Base-by-base conservation (phyloP, 2,888 invertebrate species). In the Argyresthia albistria region DNA sequence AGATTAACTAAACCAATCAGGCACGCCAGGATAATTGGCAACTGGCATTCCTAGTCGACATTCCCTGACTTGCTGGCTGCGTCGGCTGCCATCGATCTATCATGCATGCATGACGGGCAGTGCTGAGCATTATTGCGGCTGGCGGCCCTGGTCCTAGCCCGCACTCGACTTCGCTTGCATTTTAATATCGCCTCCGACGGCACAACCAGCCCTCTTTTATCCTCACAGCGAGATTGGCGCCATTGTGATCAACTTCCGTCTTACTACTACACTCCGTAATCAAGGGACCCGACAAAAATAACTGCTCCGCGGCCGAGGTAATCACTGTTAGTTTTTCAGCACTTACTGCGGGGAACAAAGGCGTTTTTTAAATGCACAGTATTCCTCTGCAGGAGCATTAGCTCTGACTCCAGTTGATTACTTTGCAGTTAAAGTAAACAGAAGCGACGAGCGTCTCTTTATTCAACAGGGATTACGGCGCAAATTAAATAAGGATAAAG, bases 231-330 rank as follows among this genome's bases (percentile, higher is more conserved):
- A 72, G 70, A 67, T 66, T 65, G 68, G 65, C 63, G 66, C 50
- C 68, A 74, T 72, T 74, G 72, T 72, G 66, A 71, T 71, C 71
- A 66, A 65, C 67, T 66, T 63, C 67, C 66, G 63, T 62, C 64
- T 66, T 60, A 58, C 65, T 70, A 64, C 69, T 68, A 69, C 66
- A 35, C 62, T 57, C 61, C 60, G 66, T 65, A 70, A 70, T 70
- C 66, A 69, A 65, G 65, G 60, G 63, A 64, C 65, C 61, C 60
- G 62, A 66, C 65, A 68, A 73, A 66, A 73, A 67, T 64, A 61
- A 62, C 58, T n/a, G n/a, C n/a, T n/a, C n/a, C n/a, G n/a, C n/a
- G n/a, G n/a, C n/a, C 59, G 58, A 8, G 37, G 2, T 25, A 25
- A 36, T 48, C 48, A 12, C 48, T 35, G 37, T 36, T 48, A 48